Evolutionary conservation across 2,888 invertebrate species (phyloP), one percentile per base, ranked within the genome.

Genomic region (Chromoteleia sp.): DNA sequence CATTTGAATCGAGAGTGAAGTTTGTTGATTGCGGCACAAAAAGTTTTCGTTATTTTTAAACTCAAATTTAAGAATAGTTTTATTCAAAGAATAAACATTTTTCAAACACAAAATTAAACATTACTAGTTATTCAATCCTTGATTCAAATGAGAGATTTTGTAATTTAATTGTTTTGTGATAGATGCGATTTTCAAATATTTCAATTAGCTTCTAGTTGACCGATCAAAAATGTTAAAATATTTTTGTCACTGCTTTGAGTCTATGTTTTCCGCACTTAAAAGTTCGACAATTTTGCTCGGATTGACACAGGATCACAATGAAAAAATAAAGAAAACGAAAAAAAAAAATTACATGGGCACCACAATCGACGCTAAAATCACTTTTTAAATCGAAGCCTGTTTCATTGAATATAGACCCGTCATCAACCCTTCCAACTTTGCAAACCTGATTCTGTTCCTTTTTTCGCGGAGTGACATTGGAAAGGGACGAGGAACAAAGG

Each of bases 291-390:
- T 36, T 54, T 54, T 2, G 15, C 21, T 30, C 12, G 14, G 21
- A 41, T 1, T 30, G 33, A 5, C 29, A 58, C 74, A 36, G n/a
- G 8, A 67, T 52, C 61, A 61, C 61, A 30, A 59, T 14, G n/a
- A n/a, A n/a, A n/a, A n/a, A n/a, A n/a, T n/a, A n/a, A n/a, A n/a
- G n/a, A n/a, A n/a, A n/a, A n/a, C 25, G 45, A 54, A 21, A 41
- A 76, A 61, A 30, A 39, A 36, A 50, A 48, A 41, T 8, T 50
- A 63, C 50, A 12, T 43, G 17, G 30, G 14, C 75, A 70, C 58
- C 73, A 77, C 81, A 73, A 77, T 73, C 21, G 56, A 61, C 61
- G 56, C 1, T 75, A 12, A 41, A 76, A 76, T 81, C 81, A 73
- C 76, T 81, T 68, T 73, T 73, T 67, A 33, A 50, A 73, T 73